A percentile compares a stretch with the other conserved stretches of the same genome.
These are phyloP conservation scores for Gari tellinella DNA, from an alignment of 2,888 invertebrate genomes.

Conservation along the genomic window DNA sequence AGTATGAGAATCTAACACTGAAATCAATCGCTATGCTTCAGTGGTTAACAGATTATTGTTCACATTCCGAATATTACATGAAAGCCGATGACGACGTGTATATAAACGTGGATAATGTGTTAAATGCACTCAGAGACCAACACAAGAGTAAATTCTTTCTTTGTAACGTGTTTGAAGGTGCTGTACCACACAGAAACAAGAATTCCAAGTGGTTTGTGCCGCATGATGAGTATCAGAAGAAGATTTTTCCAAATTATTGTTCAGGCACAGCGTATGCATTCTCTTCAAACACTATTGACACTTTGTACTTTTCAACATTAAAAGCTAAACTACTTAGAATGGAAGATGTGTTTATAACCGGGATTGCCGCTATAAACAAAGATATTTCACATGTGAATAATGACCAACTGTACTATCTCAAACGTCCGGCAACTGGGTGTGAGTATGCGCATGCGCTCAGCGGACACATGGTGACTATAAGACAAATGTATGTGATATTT, in stretches of 20 bases:
- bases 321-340: constrained; percentile 91
- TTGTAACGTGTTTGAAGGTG: constrained; percentile 51
- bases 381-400: constrained; percentile 85
- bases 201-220: constrained; percentile 57
- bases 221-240: constrained; percentile 85
- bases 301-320: constrained; percentile 89
- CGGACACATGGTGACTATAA: constrained; percentile 66
- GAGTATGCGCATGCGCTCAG: constrained; percentile 59
- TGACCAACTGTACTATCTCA: constrained; percentile 64
- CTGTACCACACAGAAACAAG: constrained; percentile 40
- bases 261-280: constrained; percentile 96
- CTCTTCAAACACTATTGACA: constrained; percentile 90
- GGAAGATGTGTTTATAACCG: constrained; percentile 96
- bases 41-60: constrained; percentile 84
- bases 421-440: constrained; percentile 65
- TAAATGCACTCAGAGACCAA: background rate
- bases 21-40: constrained; percentile 84
- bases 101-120: constrained; percentile 45
- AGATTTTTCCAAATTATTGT: constrained; percentile 94
- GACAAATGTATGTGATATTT: constrained; percentile 60
- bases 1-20: constrained; percentile 84
- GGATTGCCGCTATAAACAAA: constrained; percentile 92
- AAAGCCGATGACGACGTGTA: constrained; percentile 85
- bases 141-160: constrained; percentile 26
- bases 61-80: constrained; percentile 80